phyloP scores from a whole-genome alignment of 2,888 invertebrate species.

The Tiliacea citrago region DNA sequence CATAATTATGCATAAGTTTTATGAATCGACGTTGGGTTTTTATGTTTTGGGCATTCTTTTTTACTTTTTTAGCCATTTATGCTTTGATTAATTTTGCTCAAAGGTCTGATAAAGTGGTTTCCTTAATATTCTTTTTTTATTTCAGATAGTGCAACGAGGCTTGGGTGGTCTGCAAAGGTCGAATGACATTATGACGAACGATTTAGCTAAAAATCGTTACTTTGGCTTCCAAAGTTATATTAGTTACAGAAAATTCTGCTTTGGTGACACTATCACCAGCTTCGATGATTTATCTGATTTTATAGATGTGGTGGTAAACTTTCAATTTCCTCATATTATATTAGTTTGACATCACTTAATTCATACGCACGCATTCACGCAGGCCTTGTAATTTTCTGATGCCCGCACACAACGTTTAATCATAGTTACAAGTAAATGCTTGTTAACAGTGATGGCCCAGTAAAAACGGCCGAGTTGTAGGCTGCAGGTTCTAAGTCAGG shows the following conservation, averaged over 20 bases:
- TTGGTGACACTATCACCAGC: conserved; percentile 88
- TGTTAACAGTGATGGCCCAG: no score
- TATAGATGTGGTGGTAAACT: conserved; percentile 32
- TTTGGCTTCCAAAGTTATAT: conserved; percentile 95
- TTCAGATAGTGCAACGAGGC: conserved; percentile 68
- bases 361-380: neutral
- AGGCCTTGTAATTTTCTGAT: neutral
- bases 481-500: no score
- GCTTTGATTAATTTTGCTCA: no score
- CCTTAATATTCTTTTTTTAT: neutral
- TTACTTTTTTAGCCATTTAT: no score
- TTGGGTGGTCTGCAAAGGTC: conserved; percentile 65
- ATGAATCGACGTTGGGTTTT: no score
- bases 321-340: neutral
- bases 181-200: conserved; percentile 68
- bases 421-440: no score
- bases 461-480: neutral
- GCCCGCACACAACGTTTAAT: no score
- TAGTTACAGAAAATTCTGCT: conserved; percentile 95
- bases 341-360: neutral
- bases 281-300: conserved; percentile 40
- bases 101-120: no score
- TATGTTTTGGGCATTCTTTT: no score
- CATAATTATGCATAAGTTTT: no score
- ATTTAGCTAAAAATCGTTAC: conserved; percentile 90